These are phyloP conservation scores for Coracias cyanogaster DNA, from an alignment of 2,797 vertebrate genomes.

Conservation along the genomic window DNA sequence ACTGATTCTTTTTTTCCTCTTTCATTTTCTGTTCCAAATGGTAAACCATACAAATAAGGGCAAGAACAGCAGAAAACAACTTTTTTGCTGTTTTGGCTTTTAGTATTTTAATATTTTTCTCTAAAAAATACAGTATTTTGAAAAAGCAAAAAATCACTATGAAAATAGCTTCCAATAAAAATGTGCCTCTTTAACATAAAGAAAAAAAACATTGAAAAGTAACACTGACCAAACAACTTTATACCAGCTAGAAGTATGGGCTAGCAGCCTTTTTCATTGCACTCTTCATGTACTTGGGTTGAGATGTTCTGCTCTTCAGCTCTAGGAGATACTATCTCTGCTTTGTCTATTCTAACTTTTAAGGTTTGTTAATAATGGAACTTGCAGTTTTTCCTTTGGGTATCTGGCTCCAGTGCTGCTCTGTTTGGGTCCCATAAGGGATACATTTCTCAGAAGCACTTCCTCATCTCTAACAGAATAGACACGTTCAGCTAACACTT, in stretches of 20 bases:
- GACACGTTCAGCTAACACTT: neutral
- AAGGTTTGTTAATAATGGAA: neutral
- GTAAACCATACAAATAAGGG: neutral
- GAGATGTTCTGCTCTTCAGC: neutral
- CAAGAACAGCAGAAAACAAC: neutral
- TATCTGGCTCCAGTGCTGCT: neutral
- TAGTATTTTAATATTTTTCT: neutral
- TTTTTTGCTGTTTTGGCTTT: neutral
- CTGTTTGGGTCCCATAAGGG: neutral
- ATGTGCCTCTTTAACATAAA: neutral
- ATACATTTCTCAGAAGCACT: constrained; percentile 16
- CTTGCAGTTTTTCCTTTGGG: neutral
- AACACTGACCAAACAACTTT: neutral
- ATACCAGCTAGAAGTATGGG: neutral
- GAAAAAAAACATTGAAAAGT: neutral
- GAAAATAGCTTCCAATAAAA: neutral
- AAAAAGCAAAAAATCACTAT: neutral
- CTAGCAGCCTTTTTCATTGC: neutral
- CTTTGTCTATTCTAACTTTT: neutral
- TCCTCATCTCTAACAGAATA: neutral
- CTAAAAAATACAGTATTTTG: neutral
- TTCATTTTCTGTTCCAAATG: neutral
- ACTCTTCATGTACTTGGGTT: neutral
- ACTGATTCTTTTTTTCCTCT: neutral
- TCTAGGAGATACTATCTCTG: neutral